Evolutionary conservation across 2,888 invertebrate species (phyloP), one percentile per base, ranked within the genome.

Genomic region (Hypsopygia costalis): DNA sequence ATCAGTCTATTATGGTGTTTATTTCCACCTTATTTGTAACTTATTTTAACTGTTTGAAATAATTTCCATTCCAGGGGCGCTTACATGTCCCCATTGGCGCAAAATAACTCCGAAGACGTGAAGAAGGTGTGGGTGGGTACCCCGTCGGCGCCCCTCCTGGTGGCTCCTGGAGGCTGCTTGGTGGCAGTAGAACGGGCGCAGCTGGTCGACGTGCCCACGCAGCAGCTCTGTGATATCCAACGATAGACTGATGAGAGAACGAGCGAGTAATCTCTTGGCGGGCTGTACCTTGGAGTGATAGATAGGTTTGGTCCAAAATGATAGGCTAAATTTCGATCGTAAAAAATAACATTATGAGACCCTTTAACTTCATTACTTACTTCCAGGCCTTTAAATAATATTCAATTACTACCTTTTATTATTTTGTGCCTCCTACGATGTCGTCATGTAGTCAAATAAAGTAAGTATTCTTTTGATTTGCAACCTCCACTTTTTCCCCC

Each of bases 81-180:
- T 27, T 88, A 88, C 67, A 81, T 86, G 76, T 79, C 81, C 0
- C 82, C 86, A 1, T 47, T 77, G 32, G 71, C 78, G 7, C 87
- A 83, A 47, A 70, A 81, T 46, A 55, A 57, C 35, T 51, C 74
- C 0, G 80, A 80, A 10, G 87, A 88, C 49, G 82, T 87, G 11
- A 88, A 88, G 58, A 88, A 88, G 46, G 86, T 87, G n/a, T 87
- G 87, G 88, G 78, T 82, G 22, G 86, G 87, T 0, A 66, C 67
- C 27, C 60, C 71, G 0, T 55, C 78, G 0, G 72, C 82, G 1
- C 88, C 88, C 0, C 67, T 88, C 0, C 61, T 88, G 8, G 78
- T 88, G 16, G 58, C 85, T 0, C 81, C 86, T 0, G 79, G 80
- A 0, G 88, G 87, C 1, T 85, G 88, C 51, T 59, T 87, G 11